Conservation (phyloP, 2,113 vertebrate genomes). For the Cottus gobio region DNA sequence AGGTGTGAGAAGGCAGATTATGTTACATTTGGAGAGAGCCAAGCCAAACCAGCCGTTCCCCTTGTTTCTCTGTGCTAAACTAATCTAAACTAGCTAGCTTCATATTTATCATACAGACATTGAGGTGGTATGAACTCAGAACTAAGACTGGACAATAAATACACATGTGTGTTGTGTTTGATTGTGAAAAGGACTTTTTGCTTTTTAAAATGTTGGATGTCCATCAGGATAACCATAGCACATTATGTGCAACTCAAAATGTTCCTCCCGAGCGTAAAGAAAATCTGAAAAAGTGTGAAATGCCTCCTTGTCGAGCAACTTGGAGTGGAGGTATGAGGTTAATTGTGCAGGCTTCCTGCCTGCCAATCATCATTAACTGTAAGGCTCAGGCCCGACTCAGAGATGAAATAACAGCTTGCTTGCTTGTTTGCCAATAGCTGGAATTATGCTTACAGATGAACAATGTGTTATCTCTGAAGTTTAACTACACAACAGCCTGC, state of each 20-base stretch:
- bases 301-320: conserved; percentile 14
- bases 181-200: neutral
- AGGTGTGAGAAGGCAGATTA: conserved; percentile 1
- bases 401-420: conserved; percentile 35
- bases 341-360: conserved; percentile 29
- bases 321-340: conserved; percentile 29
- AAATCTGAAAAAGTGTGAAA: conserved; percentile 10
- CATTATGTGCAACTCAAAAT: neutral
- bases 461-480: conserved; percentile 40
- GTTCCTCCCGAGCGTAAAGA: neutral
- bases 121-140: neutral
- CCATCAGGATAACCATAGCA: neutral
- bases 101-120: neutral
- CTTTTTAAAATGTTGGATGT: neutral
- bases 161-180: neutral
- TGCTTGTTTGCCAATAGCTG: conserved; percentile 26
- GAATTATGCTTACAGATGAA: conserved; percentile 35
- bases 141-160: neutral
- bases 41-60: too few relatives aligned
- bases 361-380: conserved; percentile 56
- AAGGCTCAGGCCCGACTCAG: conserved; percentile 30
- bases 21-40: conserved; percentile 9
- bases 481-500: conserved; percentile 31
- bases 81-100: conserved; percentile 8
- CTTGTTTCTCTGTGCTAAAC: conserved; percentile 1